phyloP scores from a whole-genome alignment of 1,140 invertebrate species.

The Dermatophagoides farinae region DNA sequence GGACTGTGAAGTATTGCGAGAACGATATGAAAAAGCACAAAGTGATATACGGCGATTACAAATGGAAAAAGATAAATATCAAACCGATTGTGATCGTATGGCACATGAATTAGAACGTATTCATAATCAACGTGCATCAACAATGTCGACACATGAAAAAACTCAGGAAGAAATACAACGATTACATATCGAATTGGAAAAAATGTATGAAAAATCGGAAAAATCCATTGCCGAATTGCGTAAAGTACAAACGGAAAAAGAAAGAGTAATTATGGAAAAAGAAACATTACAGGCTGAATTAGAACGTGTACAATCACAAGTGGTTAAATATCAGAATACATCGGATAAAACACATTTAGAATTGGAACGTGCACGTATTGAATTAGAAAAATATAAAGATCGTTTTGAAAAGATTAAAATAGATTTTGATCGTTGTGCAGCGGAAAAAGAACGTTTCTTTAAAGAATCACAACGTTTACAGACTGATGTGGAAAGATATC shows the following conservation, averaged over 20 bases:
- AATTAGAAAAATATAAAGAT: slow-evolving; percentile 61
- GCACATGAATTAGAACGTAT: slow-evolving; percentile 41
- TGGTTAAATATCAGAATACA: slow-evolving; percentile 42
- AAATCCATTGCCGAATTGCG: slow-evolving; percentile 56
- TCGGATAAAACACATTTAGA: slow-evolving; percentile 59
- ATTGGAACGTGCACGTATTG: slow-evolving; percentile 54
- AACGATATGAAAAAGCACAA: slow-evolving; percentile 67
- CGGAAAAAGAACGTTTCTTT: slow-evolving; percentile 32
- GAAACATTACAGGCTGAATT: slow-evolving; percentile 54
- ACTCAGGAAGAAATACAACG: slow-evolving; percentile 63
- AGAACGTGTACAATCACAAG: slow-evolving; percentile 51
- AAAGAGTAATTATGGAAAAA: slow-evolving; percentile 42
- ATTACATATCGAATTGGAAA: slow-evolving; percentile 64
- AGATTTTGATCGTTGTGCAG: slow-evolving; percentile 49
- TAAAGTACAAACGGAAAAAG: slow-evolving; percentile 51
- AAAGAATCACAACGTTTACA: slow-evolving; percentile 34
- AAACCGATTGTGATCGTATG: slow-evolving; percentile 58
- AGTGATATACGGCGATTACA: slow-evolving; percentile 56
- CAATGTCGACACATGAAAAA: slow-evolving; percentile 59
- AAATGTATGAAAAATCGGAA: slow-evolving; percentile 71
- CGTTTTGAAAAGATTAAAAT: slow-evolving; percentile 54
- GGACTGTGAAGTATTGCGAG: slow-evolving; percentile 63
- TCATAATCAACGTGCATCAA: slow-evolving; percentile 57
- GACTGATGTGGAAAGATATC: slow-evolving; percentile 16
- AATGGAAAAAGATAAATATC: slow-evolving; percentile 61